phyloP scores from a whole-genome alignment of 2,113 vertebrate species.

The Perca schrenkii region DNA sequence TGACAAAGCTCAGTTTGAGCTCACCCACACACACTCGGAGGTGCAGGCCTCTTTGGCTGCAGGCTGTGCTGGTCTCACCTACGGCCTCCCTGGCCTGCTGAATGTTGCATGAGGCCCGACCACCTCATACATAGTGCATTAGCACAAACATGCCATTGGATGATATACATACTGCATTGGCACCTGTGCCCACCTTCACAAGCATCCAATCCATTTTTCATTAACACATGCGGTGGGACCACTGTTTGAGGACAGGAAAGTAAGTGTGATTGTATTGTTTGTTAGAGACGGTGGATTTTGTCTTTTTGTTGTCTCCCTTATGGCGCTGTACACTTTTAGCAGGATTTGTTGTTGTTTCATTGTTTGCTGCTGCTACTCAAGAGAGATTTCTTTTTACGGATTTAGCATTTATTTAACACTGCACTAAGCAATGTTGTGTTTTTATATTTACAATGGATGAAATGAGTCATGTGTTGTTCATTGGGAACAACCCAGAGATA shows the following conservation, averaged over 20 bases:
- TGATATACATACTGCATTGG: constrained; percentile 78
- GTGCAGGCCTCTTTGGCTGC: constrained; percentile 72
- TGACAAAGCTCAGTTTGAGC: constrained; percentile 52
- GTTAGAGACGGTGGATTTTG: background rate
- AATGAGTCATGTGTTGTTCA: background rate
- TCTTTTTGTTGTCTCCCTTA: constrained; percentile 10
- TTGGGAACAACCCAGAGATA: background rate
- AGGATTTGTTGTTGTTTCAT: background rate
- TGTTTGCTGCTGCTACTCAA: background rate
- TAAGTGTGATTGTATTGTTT: constrained; percentile 1
- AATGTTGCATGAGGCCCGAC: constrained; percentile 84
- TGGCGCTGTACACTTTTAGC: background rate
- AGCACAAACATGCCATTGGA: constrained; percentile 84
- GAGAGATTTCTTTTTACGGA: background rate
- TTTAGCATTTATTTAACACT: background rate
- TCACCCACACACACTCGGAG: constrained; percentile 36
- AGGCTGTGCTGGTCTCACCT: constrained; percentile 82
- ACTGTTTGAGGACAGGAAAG: constrained; percentile 54
- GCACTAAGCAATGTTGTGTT: background rate
- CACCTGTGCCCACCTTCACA: constrained; percentile 83
- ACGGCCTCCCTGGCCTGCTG: constrained; percentile 77
- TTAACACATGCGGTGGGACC: constrained; percentile 73
- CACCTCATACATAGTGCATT: constrained; percentile 87
- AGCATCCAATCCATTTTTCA: constrained; percentile 88
- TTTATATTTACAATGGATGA: background rate